Percentiles rank a stretch among this genome's conserved stretches.
Evolutionary conservation across 2,888 invertebrate genomes (phyloP).

Genomic region (Nasonovia ribisnigri): DNA sequence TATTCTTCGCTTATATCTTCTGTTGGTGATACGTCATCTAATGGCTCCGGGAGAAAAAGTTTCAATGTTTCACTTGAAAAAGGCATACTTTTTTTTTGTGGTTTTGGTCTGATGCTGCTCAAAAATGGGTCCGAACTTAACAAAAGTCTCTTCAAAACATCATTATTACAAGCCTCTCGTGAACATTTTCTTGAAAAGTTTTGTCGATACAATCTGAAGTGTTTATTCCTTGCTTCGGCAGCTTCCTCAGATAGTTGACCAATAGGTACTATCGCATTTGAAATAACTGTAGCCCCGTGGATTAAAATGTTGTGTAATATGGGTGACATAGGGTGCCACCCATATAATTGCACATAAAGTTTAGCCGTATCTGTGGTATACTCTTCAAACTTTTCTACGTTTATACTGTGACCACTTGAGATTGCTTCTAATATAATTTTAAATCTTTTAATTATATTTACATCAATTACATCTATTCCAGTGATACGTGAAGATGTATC

Average conservation of each 20-base stretch:
- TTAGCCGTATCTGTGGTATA: conserved; percentile 66
- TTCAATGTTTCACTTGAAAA: conserved; percentile 33
- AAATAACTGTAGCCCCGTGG: conserved; percentile 10
- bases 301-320: conserved; percentile 35
- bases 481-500: too few species aligned
- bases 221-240: conserved; percentile 32
- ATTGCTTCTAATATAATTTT: neutral
- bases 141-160: conserved; percentile 39
- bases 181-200: conserved; percentile 41
- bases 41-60: conserved; percentile 12
- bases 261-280: neutral
- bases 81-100: conserved; percentile 32
- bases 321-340: conserved; percentile 67
- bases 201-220: conserved; percentile 28
- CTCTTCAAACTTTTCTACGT: conserved; percentile 67
- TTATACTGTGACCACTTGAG: conserved; percentile 65
- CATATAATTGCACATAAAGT: conserved; percentile 69
- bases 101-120: neutral
- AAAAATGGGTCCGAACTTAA: conserved; percentile 38
- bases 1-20: neutral
- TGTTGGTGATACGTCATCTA: neutral
- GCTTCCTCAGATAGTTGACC: conserved; percentile 44
- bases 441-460: neutral
- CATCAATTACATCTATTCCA: neutral
- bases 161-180: conserved; percentile 23